A percentile compares a stretch with the other conserved stretches of the same genome.
Evolutionary conservation across 2,797 vertebrate species (phyloP).

Genomic region (Champsocephalus esox): DNA sequence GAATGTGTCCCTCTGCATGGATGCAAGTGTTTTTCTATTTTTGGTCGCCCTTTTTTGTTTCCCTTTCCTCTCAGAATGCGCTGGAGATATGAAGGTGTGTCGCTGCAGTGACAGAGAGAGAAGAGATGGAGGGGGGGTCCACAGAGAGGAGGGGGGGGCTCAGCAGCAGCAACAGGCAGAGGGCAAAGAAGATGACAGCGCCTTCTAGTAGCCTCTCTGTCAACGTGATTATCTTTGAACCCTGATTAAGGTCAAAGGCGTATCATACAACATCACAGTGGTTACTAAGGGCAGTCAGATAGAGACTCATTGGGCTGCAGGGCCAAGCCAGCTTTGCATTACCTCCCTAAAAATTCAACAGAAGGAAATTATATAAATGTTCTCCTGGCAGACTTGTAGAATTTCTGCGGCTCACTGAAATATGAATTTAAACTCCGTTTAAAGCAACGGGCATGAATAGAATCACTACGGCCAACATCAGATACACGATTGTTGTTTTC

Average conservation of each 20-base stretch:
- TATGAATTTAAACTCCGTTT: conserved; percentile 37
- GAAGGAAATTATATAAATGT: conserved; percentile 40
- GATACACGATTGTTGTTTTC: conserved; percentile 42
- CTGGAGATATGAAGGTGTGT: conserved; percentile 53
- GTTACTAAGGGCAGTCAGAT: conserved; percentile 45
- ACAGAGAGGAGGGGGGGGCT: conserved; percentile 44
- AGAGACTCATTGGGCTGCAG: conserved; percentile 28
- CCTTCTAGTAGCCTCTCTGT: conserved; percentile 73
- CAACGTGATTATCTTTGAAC: conserved; percentile 73
- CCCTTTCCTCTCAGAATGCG: conserved; percentile 12
- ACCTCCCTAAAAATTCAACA: conserved; percentile 39
- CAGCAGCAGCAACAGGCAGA: conserved; percentile 74
- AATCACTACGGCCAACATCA: conserved; percentile 22
- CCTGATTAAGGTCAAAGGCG: conserved; percentile 64
- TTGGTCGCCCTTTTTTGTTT: not conserved
- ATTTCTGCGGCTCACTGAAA: conserved; percentile 29
- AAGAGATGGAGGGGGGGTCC: conserved; percentile 35
- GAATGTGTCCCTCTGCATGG: conserved; percentile 23
- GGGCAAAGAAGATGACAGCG: conserved; percentile 72
- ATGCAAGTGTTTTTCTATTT: conserved; percentile 42
- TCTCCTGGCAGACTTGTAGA: conserved; percentile 28
- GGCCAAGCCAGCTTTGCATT: conserved; percentile 22
- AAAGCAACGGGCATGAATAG: conserved; percentile 29
- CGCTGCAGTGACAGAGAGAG: conserved; percentile 46
- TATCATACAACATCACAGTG: conserved; percentile 59